Conservation (phyloP, 2,797 vertebrate species). For the Chaetophractus vellerosus region DNA sequence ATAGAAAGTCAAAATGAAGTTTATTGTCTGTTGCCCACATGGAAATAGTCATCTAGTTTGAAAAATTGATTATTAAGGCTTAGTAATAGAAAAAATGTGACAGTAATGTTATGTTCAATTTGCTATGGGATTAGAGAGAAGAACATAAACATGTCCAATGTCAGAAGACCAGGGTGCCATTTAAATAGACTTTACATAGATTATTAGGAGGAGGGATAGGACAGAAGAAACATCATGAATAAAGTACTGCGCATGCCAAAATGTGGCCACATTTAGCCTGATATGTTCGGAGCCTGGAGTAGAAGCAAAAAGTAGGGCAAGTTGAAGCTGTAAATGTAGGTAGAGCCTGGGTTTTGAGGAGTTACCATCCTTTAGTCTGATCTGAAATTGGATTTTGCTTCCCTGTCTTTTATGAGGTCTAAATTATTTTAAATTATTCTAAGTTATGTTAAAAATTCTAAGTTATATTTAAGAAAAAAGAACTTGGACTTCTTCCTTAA, state of each 20-base stretch:
- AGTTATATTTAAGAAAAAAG: neutral
- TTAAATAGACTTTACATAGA: neutral
- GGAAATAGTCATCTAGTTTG: neutral
- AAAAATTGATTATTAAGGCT: neutral
- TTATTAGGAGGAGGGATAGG: neutral
- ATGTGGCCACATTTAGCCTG: neutral
- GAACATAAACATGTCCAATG: neutral
- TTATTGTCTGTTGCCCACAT: neutral
- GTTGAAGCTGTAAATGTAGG: neutral
- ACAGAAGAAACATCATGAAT: neutral
- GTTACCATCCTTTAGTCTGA: neutral
- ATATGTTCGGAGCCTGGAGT: neutral
- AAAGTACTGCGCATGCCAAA: neutral
- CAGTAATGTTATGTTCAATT: neutral
- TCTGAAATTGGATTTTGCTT: neutral
- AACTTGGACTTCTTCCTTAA: neutral
- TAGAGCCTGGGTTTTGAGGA: neutral
- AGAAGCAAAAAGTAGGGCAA: neutral
- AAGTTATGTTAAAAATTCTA: neutral
- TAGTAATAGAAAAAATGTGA: neutral
- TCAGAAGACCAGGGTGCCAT: neutral
- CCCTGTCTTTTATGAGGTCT: neutral
- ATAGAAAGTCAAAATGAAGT: slow-evolving; percentile 19
- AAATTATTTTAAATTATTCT: neutral
- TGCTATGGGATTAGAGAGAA: neutral